phyloP scores from a whole-genome alignment of 2,888 invertebrate genomes.

The Drosophila yooni region DNA sequence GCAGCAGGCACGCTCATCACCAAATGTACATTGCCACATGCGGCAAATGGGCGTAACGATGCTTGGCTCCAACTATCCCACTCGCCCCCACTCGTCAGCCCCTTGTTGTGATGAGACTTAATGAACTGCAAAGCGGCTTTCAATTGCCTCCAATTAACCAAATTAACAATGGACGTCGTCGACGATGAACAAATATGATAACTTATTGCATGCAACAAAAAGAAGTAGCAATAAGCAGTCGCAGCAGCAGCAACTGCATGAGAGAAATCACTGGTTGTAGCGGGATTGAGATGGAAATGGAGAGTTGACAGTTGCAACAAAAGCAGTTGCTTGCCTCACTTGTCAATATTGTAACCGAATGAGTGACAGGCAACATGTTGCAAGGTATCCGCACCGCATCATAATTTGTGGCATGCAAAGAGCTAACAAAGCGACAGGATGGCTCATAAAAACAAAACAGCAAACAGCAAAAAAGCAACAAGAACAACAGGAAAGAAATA shows the following conservation, averaged over 20 bases:
- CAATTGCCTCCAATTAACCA: slow-evolving; percentile 80
- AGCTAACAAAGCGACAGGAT: slow-evolving; percentile 74
- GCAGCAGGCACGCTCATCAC: slow-evolving; percentile 21
- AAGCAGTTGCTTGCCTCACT: slow-evolving; percentile 43
- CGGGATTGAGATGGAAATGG: not conserved
- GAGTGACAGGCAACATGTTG: slow-evolving; percentile 40
- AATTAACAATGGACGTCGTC: slow-evolving; percentile 70
- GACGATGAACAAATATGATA: slow-evolving; percentile 60
- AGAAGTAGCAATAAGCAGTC: not conserved
- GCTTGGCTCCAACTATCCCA: slow-evolving; percentile 17
- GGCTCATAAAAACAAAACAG: slow-evolving; percentile 34
- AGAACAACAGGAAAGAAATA: slow-evolving; percentile 8
- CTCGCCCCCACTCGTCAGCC: not conserved
- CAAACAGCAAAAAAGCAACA: slow-evolving; percentile 5
- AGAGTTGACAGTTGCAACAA: slow-evolving; percentile 4
- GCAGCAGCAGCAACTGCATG: slow-evolving; percentile 17
- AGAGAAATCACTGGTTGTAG: slow-evolving; percentile 47
- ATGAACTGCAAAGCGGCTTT: slow-evolving; percentile 80
- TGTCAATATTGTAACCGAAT: slow-evolving; percentile 35
- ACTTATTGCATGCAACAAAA: slow-evolving; percentile 41
- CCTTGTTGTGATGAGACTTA: slow-evolving; percentile 57
- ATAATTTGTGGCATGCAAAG: slow-evolving; percentile 81
- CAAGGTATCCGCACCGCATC: slow-evolving; percentile 34
- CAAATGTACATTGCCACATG: slow-evolving; percentile 25
- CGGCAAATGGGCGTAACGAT: slow-evolving; percentile 14